A percentile compares a stretch with the other conserved stretches of the same genome.
Evolutionary conservation across 2,888 invertebrate genomes (phyloP).

Genomic region (Nowickia ferox): DNA sequence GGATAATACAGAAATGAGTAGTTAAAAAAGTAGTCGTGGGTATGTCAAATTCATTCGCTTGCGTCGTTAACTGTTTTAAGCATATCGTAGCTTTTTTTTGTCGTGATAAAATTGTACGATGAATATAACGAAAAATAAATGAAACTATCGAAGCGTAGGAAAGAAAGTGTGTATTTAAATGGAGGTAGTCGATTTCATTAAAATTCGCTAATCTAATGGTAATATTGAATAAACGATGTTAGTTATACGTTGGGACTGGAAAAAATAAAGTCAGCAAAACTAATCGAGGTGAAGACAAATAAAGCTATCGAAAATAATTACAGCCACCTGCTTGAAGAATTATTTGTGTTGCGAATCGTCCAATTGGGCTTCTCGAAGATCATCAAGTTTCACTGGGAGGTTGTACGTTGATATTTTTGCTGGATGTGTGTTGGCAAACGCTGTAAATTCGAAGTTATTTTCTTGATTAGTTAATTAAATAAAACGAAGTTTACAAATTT

Average conservation of each 20-base stretch:
- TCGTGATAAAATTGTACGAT: constrained; percentile 44
- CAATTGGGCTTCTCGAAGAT: neutral
- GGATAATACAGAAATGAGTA: constrained; percentile 37
- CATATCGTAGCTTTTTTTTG: neutral
- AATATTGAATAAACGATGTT: constrained; percentile 24
- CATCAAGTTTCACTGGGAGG: neutral
- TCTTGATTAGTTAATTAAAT: constrained; percentile 60
- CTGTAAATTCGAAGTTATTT: constrained; percentile 69
- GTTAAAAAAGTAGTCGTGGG: constrained; percentile 20
- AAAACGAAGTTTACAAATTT: constrained; percentile 64
- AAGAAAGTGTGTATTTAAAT: constrained; percentile 32
- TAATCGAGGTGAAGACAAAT: constrained; percentile 15
- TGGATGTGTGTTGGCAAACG: constrained; percentile 10
- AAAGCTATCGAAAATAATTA: neutral
- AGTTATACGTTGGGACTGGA: neutral
- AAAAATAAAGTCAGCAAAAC: neutral
- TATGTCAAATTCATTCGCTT: constrained; percentile 37
- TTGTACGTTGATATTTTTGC: neutral
- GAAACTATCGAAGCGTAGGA: constrained; percentile 54
- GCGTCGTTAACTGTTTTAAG: constrained; percentile 41
- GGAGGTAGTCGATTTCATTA: constrained; percentile 11
- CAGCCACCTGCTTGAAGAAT: neutral
- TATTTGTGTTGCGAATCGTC: neutral
- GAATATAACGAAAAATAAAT: constrained; percentile 52
- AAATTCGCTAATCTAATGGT: constrained; percentile 27